Conservation (phyloP, 2,113 vertebrate genomes). For the Silurus meridionalis region DNA sequence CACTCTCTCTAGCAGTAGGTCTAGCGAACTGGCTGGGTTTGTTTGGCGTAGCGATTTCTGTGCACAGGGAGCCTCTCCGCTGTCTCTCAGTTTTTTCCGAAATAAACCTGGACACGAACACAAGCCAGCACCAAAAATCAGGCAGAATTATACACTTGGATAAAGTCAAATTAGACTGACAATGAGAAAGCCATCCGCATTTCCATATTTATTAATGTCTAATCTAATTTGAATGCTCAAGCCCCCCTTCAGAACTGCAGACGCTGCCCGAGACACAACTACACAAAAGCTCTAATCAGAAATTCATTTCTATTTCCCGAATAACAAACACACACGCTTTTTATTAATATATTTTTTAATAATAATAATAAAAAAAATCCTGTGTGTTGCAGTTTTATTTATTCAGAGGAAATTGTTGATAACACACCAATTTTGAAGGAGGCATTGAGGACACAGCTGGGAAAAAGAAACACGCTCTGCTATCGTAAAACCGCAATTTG, state of each 20-base stretch:
- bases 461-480: not conserved
- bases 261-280: slow-evolving; percentile 44
- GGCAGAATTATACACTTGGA: slow-evolving; percentile 52
- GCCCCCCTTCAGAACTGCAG: slow-evolving; percentile 33
- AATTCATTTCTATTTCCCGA: slow-evolving; percentile 49
- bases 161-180: slow-evolving; percentile 50
- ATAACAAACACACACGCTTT: slow-evolving; percentile 51
- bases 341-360: slow-evolving; percentile 16
- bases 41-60: not conserved
- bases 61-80: not conserved
- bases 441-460: slow-evolving; percentile 11
- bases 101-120: slow-evolving; percentile 41
- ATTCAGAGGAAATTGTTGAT: slow-evolving; percentile 9
- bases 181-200: slow-evolving; percentile 39
- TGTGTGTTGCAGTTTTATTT: slow-evolving; percentile 21
- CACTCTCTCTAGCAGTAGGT: not conserved
- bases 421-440: slow-evolving; percentile 25
- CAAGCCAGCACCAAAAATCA: slow-evolving; percentile 44
- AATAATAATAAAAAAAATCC: not conserved
- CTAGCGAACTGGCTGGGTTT: not conserved
- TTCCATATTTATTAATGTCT: slow-evolving; percentile 60
- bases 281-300: slow-evolving; percentile 53
- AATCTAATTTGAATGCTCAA: slow-evolving; percentile 53
- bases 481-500: slow-evolving; percentile 17
- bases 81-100: slow-evolving; percentile 18